phyloP scores from a whole-genome alignment of 2,797 vertebrate genomes.

The Onychomys arenicola region DNA sequence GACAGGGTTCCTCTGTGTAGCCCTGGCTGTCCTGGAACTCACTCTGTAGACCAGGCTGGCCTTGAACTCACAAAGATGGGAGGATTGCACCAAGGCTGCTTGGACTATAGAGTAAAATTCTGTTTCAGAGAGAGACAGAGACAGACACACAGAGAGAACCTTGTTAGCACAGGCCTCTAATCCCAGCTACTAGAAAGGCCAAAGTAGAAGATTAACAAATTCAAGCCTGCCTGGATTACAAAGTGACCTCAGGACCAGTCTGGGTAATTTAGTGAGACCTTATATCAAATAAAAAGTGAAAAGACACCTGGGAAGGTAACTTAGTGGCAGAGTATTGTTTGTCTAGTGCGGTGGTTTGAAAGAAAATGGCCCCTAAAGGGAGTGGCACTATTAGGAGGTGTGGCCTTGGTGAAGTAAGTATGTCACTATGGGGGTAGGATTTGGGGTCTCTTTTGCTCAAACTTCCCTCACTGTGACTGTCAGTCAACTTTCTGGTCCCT shows the following conservation, averaged over 20 bases:
- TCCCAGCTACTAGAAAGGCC: not conserved
- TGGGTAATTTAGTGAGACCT: not conserved
- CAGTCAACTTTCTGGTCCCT: not conserved
- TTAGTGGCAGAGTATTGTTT: not conserved
- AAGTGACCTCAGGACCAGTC: not conserved
- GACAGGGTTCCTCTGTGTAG: not conserved
- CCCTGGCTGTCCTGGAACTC: not conserved
- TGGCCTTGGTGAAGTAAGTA: not conserved
- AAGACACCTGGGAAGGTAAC: not conserved
- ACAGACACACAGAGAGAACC: not conserved
- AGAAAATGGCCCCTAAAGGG: not conserved
- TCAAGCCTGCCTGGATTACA: not conserved
- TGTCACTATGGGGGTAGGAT: not conserved
- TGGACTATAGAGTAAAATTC: not conserved
- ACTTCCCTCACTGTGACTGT: not conserved
- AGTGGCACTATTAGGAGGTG: not conserved
- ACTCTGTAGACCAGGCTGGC: not conserved
- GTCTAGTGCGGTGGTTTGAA: not conserved
- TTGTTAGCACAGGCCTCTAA: not conserved
- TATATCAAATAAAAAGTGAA: not conserved
- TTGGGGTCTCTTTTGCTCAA: not conserved
- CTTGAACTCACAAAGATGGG: not conserved
- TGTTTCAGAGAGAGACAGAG: not conserved
- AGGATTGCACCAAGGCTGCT: not conserved
- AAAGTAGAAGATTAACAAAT: not conserved